phyloP scores from a whole-genome alignment of 2,888 invertebrate species.

The Zygothrica quintamaculata region DNA sequence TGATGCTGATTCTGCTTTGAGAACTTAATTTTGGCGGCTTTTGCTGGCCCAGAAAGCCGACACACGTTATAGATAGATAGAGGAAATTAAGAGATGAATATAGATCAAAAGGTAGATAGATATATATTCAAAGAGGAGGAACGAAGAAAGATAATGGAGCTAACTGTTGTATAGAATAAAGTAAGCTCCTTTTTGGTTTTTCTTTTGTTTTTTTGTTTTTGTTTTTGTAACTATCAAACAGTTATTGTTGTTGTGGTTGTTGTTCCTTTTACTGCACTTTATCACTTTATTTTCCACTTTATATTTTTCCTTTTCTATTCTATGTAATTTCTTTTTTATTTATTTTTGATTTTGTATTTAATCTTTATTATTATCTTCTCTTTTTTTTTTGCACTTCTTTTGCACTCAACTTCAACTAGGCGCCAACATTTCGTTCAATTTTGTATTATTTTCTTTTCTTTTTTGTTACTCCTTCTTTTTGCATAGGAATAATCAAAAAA shows the following conservation, averaged over 20 bases:
- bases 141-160: constrained; percentile 6
- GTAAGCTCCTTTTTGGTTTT: constrained; percentile 12
- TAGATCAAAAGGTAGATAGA: constrained; percentile 18
- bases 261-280: constrained; percentile 22
- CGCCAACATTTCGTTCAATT: constrained; percentile 33
- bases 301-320: background rate
- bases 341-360: constrained; percentile 7
- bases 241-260: too few relatives aligned
- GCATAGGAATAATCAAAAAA: too few relatives aligned
- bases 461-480: too few relatives aligned
- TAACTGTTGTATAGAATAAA: constrained; percentile 5
- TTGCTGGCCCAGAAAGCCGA: constrained; percentile 62
- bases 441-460: constrained; percentile 11
- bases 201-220: too few relatives aligned
- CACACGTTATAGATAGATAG: constrained; percentile 56
- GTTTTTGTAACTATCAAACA: too few relatives aligned
- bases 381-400: too few relatives aligned
- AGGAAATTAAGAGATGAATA: constrained; percentile 36
- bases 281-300: constrained; percentile 38
- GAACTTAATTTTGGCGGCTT: constrained; percentile 84
- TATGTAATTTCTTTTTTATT: constrained; percentile 8
- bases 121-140: background rate
- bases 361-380: too few relatives aligned
- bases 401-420: background rate
- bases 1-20: constrained; percentile 82